Conservation (phyloP, 2,888 invertebrate genomes). For the Lamproptera curius region DNA sequence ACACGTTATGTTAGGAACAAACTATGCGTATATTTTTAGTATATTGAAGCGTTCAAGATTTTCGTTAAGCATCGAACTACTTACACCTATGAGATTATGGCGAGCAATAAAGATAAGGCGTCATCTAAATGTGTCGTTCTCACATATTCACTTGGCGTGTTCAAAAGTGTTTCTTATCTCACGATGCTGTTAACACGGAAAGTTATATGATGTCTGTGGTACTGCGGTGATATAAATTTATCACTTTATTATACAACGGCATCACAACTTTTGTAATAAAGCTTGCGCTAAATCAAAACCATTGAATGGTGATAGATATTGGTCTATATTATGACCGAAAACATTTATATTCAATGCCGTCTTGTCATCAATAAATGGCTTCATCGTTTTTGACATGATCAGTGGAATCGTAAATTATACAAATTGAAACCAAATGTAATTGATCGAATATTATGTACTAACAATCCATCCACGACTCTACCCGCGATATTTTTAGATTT, state of each 20-base stretch:
- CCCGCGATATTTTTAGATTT: no score
- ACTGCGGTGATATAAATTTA: constrained; percentile 7
- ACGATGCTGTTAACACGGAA: constrained; percentile 12
- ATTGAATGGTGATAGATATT: not conserved
- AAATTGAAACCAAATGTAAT: no score
- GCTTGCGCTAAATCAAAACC: not conserved
- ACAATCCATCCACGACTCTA: no score
- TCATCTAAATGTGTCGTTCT: constrained; percentile 14
- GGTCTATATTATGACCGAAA: no score
- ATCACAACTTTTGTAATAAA: not conserved
- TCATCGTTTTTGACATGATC: no score
- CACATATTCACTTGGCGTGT: constrained; percentile 14
- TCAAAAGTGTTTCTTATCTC: constrained; percentile 17
- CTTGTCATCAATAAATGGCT: no score
- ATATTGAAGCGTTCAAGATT: not conserved
- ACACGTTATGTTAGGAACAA: no score
- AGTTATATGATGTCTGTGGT: not conserved
- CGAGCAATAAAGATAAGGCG: constrained; percentile 18
- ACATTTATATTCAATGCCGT: no score
- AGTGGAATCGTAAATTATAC: no score
- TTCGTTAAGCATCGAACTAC: constrained; percentile 8
- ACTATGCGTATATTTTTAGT: no score
- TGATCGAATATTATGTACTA: no score
- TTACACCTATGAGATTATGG: constrained; percentile 17
- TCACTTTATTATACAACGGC: constrained; percentile 1